These are phyloP conservation scores for Protonibea diacanthus DNA, from an alignment of 2,797 vertebrate genomes.

Conservation along the genomic window DNA sequence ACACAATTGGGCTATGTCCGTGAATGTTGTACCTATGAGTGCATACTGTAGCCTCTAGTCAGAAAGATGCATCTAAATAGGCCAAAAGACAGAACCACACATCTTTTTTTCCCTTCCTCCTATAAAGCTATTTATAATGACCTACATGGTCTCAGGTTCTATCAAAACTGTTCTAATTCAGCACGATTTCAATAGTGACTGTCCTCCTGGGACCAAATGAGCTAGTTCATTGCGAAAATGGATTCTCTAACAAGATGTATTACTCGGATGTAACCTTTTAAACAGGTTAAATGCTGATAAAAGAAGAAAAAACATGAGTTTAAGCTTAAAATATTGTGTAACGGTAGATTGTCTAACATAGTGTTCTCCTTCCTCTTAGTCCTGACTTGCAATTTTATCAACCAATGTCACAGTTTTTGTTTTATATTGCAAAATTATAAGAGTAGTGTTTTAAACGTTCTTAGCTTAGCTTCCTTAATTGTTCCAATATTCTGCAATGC, in stretches of 20 bases:
- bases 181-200: conserved; percentile 47
- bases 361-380: conserved; percentile 1
- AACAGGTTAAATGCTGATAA: not conserved
- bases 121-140: conserved; percentile 81
- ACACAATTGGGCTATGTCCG: conserved; percentile 44
- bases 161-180: conserved; percentile 74
- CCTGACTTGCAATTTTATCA: not conserved
- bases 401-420: too few relatives aligned
- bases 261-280: not conserved
- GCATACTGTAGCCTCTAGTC: conserved; percentile 8
- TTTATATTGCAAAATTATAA: too few relatives aligned
- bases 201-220: conserved; percentile 68
- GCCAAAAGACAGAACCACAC: conserved; percentile 53
- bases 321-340: not conserved
- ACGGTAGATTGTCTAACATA: not conserved
- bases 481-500: not conserved
- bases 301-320: not conserved
- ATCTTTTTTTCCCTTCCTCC: conserved; percentile 21
- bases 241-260: conserved; percentile 4
- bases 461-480: not conserved
- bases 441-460: not conserved
- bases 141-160: conserved; percentile 76
- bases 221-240: conserved; percentile 46
- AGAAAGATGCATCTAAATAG: conserved; percentile 57
- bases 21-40: conserved; percentile 33